Evolutionary conservation across 2,888 invertebrate species (phyloP), one percentile per base, ranked within the genome.

Genomic region (Siphlonurus alternatus): DNA sequence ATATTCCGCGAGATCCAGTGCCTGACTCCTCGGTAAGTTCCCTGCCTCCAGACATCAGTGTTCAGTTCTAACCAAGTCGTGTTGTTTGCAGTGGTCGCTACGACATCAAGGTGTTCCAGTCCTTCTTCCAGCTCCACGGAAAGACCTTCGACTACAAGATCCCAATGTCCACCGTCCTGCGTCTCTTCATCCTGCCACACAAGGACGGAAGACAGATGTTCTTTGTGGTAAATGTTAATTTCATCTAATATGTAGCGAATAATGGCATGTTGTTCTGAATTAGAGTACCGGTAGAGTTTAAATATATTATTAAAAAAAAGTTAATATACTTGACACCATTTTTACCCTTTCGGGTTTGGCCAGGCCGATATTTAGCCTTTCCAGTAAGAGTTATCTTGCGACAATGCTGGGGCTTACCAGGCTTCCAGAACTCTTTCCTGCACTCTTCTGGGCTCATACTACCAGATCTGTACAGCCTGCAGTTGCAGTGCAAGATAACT

Each of bases 91-190:
- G 93, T 78, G 96, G 96, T 81, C 91, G 95, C 69, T 96, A 96
- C 74, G 95, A 95, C 75, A 92, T 96, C 76, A 96, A 95, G 78
- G 86, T 96, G 66, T 96, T 92, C 76, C 89, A 91, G 62, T 82
- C 89, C 0, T 93, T 93, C 75, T 86, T 95, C 71, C 93, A 94
- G 77, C 83, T 95, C 66, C 94, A 94, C 73, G 95, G 95, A 72
- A 99, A 99, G 83, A 98, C 99, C 0, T 99, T 97, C 73, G 99
- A 99, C 79, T 99, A 99, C 80, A 99, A 99, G 79, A 98, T 99
- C 70, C 97, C 98, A 0, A 92, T 95, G 86, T 92, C 93, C 0
- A 96, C 97, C 0, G 96, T 99, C 2, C 79, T 97, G 19, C 84
- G 99, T 5, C 77, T 99, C 19, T 99, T 99, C 74, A 79, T 98